Evolutionary conservation across 2,797 vertebrate genomes (phyloP), one percentile per base, ranked within the genome.

Genomic region (Falco novaeseelandiae): DNA sequence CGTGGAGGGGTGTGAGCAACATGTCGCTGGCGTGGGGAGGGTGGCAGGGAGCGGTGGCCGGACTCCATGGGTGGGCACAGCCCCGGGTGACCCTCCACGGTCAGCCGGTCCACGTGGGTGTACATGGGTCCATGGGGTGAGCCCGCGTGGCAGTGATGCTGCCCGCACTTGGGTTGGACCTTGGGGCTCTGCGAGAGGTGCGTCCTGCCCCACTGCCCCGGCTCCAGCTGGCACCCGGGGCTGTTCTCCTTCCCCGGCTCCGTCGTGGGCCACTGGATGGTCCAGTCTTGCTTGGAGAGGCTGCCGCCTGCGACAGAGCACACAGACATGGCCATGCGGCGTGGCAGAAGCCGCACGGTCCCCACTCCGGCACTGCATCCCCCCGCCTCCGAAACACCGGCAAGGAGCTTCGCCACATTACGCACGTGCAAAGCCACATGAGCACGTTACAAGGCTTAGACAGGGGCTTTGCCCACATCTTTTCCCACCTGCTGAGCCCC

Each of bases 211-310:
- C 99, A 99, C 57, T 98, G 99, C 13, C 98, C 98, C 15, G 98
- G 97, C 93, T 99, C 99, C 1, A 98, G 81, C 32, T 98, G 97
- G 81, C 99, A 99, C 57, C 98, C 98, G 0, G 99, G 99, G 44
- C 97, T 99, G 98, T 99, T 99, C 96, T 99, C 99, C 98, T 99
- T 99, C 81, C 99, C 99, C 2, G 99, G 98, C 96, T 99, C 99
- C 4, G 99, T 97, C 20, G 98, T 98, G 52, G 99, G 99, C 99
- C 99, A 99, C 98, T 99, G 99, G 98, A 99, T 99, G 95, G 99
- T 99, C 99, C 99, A 99, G 81, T 99, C 99, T 97, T 99, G 99
- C 97, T 99, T 99, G 85, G 98, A 98, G 92, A 99, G 99, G 98
- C 99, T 99, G 96, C 99, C 98, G 81, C 99, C 98, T 98, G 97